These are phyloP conservation scores for Pseudorectes ferrugineus DNA, from an alignment of 2,113 vertebrate species.

Conservation along the genomic window DNA sequence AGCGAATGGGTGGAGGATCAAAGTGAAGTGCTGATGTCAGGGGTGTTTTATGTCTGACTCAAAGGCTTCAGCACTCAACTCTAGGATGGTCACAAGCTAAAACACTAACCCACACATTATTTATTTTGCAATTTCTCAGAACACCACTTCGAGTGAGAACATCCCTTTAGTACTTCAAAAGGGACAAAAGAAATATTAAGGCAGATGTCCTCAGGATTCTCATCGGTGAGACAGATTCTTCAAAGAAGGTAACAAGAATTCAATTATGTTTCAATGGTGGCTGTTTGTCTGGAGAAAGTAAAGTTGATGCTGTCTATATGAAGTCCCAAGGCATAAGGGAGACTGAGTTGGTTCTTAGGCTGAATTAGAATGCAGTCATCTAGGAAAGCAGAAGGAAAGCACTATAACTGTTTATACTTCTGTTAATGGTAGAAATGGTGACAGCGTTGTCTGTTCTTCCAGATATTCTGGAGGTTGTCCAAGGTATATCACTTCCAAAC, in stretches of 20 bases:
- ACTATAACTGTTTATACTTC: neutral
- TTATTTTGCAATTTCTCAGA: neutral
- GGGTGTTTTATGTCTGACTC: constrained; percentile 13
- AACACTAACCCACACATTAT: neutral
- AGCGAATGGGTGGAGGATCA: neutral
- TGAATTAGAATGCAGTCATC: neutral
- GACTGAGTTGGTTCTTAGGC: neutral
- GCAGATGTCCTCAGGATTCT: neutral
- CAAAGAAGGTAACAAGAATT: neutral
- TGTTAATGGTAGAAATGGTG: neutral
- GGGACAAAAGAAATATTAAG: neutral
- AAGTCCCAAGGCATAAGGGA: neutral
- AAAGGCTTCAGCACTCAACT: neutral
- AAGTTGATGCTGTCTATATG: neutral
- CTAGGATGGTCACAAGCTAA: neutral
- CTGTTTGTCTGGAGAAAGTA: neutral
- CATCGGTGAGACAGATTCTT: neutral
- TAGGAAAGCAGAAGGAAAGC: neutral
- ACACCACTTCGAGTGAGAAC: neutral
- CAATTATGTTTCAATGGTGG: neutral
- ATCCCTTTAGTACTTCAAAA: neutral
- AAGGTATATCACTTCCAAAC: neutral
- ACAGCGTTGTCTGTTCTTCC: neutral
- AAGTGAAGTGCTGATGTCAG: neutral
- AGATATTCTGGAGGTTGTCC: neutral